Evolutionary conservation across 2,888 invertebrate genomes (phyloP).

Genomic region (Dynastes hyllus): DNA sequence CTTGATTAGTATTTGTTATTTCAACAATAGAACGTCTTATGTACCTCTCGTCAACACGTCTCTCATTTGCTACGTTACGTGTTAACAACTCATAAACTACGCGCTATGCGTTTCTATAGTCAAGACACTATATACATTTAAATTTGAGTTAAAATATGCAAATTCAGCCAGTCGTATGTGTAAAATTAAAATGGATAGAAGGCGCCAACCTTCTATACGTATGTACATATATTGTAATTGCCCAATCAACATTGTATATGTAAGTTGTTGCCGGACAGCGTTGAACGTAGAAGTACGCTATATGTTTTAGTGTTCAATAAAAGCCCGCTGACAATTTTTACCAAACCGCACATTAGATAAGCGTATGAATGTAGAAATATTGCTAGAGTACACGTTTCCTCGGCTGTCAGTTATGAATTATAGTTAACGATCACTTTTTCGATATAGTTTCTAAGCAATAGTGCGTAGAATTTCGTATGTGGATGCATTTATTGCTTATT

Average conservation of each 20-base stretch:
- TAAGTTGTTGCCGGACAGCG: not conserved
- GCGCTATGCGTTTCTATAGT: not conserved
- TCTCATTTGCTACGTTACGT: not conserved
- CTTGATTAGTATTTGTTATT: conserved; percentile 22
- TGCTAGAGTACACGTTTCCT: too few species aligned
- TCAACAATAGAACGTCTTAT: conserved; percentile 10
- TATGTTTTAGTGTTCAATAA: not conserved
- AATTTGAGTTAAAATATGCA: conserved; percentile 45
- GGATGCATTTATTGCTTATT: too few species aligned
- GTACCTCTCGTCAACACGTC: not conserved
- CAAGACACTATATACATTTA: conserved; percentile 18
- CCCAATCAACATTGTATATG: not conserved
- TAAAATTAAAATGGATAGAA: conserved; percentile 43
- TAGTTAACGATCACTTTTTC: too few species aligned
- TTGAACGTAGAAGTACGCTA: not conserved
- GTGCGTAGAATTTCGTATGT: too few species aligned
- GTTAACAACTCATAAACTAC: conserved; percentile 20
- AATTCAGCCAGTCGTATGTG: conserved; percentile 44
- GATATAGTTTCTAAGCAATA: too few species aligned
- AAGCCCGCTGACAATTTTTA: too few species aligned
- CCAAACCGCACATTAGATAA: too few species aligned
- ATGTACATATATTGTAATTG: conserved; percentile 42
- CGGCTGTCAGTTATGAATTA: too few species aligned
- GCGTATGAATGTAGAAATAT: too few species aligned
- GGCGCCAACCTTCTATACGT: conserved; percentile 57